Evolutionary conservation across 2,888 invertebrate genomes (phyloP).

Genomic region (Aphodius granarius): DNA sequence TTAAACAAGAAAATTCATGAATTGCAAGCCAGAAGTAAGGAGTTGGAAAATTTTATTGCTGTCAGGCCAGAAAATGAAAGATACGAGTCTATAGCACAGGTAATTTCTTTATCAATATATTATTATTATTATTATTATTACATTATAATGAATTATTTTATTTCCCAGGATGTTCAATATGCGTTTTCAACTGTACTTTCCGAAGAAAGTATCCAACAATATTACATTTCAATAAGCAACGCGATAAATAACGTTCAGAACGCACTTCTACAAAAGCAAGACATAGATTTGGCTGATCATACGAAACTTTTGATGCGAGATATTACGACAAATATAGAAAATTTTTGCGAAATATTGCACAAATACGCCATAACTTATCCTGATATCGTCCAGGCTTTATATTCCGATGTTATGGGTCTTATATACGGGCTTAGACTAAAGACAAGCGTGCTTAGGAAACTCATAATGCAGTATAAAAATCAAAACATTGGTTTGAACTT

Average conservation of each 20-base stretch:
- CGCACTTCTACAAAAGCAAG: constrained; percentile 35
- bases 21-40: constrained; percentile 46
- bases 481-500: constrained; percentile 35
- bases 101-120: constrained; percentile 43
- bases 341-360: constrained; percentile 61
- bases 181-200: constrained; percentile 36
- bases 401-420: constrained; percentile 69
- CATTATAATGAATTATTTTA: constrained; percentile 2
- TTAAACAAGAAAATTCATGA: constrained; percentile 52
- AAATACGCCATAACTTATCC: constrained; percentile 70
- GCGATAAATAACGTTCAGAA: constrained; percentile 1
- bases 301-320: constrained; percentile 18
- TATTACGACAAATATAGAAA: constrained; percentile 42
- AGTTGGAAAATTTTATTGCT: constrained; percentile 59
- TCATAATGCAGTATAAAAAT: constrained; percentile 46
- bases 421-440: constrained; percentile 64
- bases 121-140: background rate
- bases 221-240: constrained; percentile 23
- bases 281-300: constrained; percentile 22
- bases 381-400: constrained; percentile 75
- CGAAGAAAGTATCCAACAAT: constrained; percentile 29
- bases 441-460: constrained; percentile 58
- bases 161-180: constrained; percentile 33
- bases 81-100: constrained; percentile 59
- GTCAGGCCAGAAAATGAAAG: constrained; percentile 58